Conservation (phyloP, 2,888 invertebrate genomes). For the Euplexia lucipara region DNA sequence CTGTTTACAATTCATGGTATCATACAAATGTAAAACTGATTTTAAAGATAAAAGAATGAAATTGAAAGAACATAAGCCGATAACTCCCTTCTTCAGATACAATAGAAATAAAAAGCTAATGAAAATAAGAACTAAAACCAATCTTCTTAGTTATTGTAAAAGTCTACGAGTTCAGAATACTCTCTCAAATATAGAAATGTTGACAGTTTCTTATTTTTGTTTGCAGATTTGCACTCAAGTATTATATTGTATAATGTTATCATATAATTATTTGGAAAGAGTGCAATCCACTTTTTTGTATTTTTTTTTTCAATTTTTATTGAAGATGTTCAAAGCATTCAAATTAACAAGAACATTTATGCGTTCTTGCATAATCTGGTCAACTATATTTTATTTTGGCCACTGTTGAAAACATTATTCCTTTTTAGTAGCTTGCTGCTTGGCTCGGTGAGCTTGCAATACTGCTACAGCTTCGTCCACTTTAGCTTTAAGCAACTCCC, state of each 20-base stretch:
- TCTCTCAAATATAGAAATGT: conserved; percentile 86
- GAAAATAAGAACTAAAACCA: conserved; percentile 83
- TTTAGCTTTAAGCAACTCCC: conserved; percentile 98
- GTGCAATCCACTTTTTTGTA: conserved; percentile 82
- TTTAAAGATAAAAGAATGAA: conserved; percentile 77
- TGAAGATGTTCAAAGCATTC: conserved; percentile 82
- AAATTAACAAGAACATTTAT: conserved; percentile 77
- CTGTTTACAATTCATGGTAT: conserved; percentile 88
- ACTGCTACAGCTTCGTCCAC: conserved; percentile 99
- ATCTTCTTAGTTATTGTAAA: conserved; percentile 87
- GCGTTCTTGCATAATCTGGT: conserved; percentile 72
- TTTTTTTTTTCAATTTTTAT: conserved; percentile 90
- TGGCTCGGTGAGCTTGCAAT: conserved; percentile 99
- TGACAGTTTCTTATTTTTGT: conserved; percentile 90
- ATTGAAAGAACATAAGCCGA: conserved; percentile 87
- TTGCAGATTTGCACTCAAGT: conserved; percentile 85
- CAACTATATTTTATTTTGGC: conserved; percentile 62
- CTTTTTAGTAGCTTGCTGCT: conserved; percentile 94
- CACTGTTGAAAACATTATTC: conserved; percentile 75
- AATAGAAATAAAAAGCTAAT: conserved; percentile 79
- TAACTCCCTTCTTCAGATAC: conserved; percentile 84
- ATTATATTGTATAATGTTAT: conserved; percentile 72
- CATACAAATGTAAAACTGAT: conserved; percentile 79
- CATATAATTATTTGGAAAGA: conserved; percentile 73
- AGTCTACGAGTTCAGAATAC: conserved; percentile 79